Base-by-base conservation (phyloP, 2,888 invertebrate genomes). In the Leptinotarsa rubiginosa region DNA sequence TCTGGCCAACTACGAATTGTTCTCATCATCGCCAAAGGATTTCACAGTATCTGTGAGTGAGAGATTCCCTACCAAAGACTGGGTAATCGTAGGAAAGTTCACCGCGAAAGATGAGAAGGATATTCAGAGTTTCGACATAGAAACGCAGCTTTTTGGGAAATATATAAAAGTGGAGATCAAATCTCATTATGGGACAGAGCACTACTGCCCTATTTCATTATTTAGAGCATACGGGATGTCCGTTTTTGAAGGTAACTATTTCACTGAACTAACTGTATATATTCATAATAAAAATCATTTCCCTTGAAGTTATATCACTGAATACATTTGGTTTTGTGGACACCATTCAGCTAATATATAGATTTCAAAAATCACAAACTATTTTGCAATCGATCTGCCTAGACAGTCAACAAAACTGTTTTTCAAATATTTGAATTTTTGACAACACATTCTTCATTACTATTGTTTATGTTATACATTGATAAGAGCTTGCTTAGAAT, bases 201-300 rank as follows among this genome's bases (percentile, higher is more conserved):
- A 99, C 87, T 99, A 95, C 87, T 99, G 99, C 86, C 99, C 99
- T 0, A 91, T 99, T 78, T 98, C 97, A n/a, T 90, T 98, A 68
- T 96, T 99, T 87, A 93, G 96, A 76, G 96, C 97, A 1, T 97
- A 95, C 85, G 98, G 98, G 20, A 96, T 96, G 2, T 97, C 96
- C 16, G 97, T 97, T 85, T 96, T 95, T 85, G 96, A 96, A 87
- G 96, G 76, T 76, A 15, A 50, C 4, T 50, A 50, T 50, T 50
- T n/a, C 50, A 16, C 12, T 41, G 41, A 41, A 10, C 41, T 41
- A 41, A 41, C 41, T 41, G 31, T 41, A 41, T 41, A 31, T 41
- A 41, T 41, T 41, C 41, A 41, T 41, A 12, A 41, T 41, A 10
- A 41, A 41, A 41, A 41, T 41, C 3, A 41, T 41, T 41, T 41